These are phyloP conservation scores for Acleris holmiana DNA, from an alignment of 2,888 invertebrate species.

Conservation along the genomic window DNA sequence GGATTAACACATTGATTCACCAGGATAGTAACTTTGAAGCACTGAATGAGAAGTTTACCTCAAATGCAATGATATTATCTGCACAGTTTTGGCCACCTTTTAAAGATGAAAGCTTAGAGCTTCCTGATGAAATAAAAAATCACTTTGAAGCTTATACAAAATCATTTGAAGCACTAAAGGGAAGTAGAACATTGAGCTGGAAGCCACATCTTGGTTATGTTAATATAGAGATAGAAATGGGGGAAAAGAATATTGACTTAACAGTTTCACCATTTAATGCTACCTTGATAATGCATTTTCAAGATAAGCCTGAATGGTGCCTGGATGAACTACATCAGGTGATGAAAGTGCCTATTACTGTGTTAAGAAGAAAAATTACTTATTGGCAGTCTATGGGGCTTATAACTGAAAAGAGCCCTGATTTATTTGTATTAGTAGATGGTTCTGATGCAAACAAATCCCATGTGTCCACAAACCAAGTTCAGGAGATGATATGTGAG, in stretches of 20 bases:
- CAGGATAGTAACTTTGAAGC: slow-evolving; percentile 86
- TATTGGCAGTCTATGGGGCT: slow-evolving; percentile 98
- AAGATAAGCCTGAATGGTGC: slow-evolving; percentile 93
- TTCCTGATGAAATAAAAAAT: slow-evolving; percentile 91
- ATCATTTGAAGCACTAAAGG: slow-evolving; percentile 94
- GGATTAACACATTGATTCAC: slow-evolving; percentile 94
- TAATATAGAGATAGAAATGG: slow-evolving; percentile 94
- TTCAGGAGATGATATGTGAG: slow-evolving; percentile 89
- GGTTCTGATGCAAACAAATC: slow-evolving; percentile 81
- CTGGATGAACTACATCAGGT: slow-evolving; percentile 93
- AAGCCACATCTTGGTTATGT: slow-evolving; percentile 97
- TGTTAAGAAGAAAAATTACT: slow-evolving; percentile 93
- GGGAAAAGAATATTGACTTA: slow-evolving; percentile 90
- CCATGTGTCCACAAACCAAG: slow-evolving; percentile 81
- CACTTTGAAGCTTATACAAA: slow-evolving; percentile 94
- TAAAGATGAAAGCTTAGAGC: slow-evolving; percentile 95
- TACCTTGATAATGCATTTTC: slow-evolving; percentile 96
- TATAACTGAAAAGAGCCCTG: slow-evolving; percentile 89
- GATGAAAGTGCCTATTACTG: slow-evolving; percentile 94
- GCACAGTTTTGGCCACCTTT: slow-evolving; percentile 99
- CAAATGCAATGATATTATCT: slow-evolving; percentile 94
- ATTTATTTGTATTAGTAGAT: slow-evolving; percentile 90
- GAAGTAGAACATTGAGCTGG: slow-evolving; percentile 97
- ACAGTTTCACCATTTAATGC: slow-evolving; percentile 97
- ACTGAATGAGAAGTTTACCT: slow-evolving; percentile 68